A percentile compares a stretch with the other conserved stretches of the same genome.
Evolutionary conservation across 92 coral and sea anemone species (phyloP).

Genomic region (Paramuricea clavata): DNA sequence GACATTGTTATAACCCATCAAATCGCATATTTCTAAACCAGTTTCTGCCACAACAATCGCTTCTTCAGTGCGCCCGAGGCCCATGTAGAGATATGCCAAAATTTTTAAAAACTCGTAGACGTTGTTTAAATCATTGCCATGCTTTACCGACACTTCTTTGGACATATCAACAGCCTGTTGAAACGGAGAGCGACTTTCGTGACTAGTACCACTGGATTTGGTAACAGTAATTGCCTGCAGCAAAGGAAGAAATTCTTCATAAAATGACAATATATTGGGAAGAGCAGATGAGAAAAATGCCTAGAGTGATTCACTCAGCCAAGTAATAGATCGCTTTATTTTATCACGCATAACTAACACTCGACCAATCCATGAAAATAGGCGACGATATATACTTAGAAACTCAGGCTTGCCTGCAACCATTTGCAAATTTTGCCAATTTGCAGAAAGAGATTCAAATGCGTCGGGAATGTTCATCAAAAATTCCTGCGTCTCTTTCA

Average conservation of each 20-base stretch:
- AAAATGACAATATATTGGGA: neutral
- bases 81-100: constrained; percentile 2
- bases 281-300: neutral
- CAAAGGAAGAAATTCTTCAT: constrained; percentile 24
- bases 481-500: too few species aligned
- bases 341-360: constrained; percentile 26
- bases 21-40: constrained; percentile 13
- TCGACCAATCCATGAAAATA: constrained; percentile 32
- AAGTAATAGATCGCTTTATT: neutral
- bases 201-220: neutral
- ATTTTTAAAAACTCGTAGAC: neutral
- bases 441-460: too few species aligned
- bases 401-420: neutral
- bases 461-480: neutral
- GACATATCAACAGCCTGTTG: constrained; percentile 16
- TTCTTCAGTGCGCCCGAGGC: constrained; percentile 16
- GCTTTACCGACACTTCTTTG: neutral
- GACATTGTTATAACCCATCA: neutral
- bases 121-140: neutral
- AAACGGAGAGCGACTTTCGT: neutral
- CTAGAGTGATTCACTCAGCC: neutral
- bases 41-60: constrained; percentile 6
- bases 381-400: constrained; percentile 5
- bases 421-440: too few species aligned
- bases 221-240: constrained; percentile 17